Evolutionary conservation across 2,888 invertebrate species (phyloP).

Genomic region (Ochropacha duplaris): DNA sequence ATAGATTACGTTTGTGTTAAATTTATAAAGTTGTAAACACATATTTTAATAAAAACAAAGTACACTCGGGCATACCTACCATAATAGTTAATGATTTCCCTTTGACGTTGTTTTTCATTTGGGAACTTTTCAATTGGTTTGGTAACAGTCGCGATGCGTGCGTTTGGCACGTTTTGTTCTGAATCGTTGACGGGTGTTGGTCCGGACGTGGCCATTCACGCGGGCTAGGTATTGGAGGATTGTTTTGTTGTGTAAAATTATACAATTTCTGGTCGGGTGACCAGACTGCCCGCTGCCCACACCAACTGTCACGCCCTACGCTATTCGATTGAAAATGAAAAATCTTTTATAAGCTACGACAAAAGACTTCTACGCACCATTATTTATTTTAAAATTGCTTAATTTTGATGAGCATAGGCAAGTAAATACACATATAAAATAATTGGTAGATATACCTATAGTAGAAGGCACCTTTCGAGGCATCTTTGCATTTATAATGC

Average conservation of each 20-base stretch:
- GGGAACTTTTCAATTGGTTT: constrained; percentile 59
- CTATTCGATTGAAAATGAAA: constrained; percentile 45
- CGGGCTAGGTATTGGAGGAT: constrained; percentile 51
- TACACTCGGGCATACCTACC: constrained; percentile 21
- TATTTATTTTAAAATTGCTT: not conserved
- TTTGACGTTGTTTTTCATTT: constrained; percentile 61
- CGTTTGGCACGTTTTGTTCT: constrained; percentile 78
- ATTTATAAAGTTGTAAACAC: not conserved
- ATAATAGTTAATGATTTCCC: constrained; percentile 43
- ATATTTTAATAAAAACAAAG: not conserved
- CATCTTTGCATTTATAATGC: not conserved
- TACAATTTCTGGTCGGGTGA: constrained; percentile 71
- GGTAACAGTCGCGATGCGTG: constrained; percentile 53
- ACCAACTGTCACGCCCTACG: constrained; percentile 48
- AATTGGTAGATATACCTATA: no score
- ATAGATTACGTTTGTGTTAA: not conserved
- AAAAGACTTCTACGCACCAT: not conserved
- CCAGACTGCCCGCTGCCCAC: constrained; percentile 38
- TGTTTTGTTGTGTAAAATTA: constrained; percentile 74
- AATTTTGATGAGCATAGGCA: no score
- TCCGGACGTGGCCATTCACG: constrained; percentile 66
- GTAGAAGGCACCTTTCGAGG: not conserved
- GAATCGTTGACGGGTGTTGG: constrained; percentile 63
- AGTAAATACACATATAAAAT: no score
- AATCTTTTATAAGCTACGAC: constrained; percentile 25